Evolutionary conservation across 2,797 vertebrate species (phyloP), one percentile per base, ranked within the genome.

Genomic region (Eutrigla gurnardus): DNA sequence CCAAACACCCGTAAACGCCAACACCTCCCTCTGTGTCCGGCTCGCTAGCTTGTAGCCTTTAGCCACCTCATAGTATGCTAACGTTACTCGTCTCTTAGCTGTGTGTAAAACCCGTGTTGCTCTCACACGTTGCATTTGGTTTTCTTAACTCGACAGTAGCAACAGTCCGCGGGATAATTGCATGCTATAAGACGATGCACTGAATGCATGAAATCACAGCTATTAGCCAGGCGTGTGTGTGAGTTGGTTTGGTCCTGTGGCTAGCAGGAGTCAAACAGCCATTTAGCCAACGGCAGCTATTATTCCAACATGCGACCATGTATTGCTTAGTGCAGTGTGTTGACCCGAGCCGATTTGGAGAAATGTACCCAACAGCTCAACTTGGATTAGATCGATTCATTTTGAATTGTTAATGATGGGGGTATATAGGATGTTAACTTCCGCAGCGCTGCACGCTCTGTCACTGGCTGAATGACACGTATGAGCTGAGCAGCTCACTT

Each of bases 391-490:
- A 18, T 40, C 0, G 12, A 33, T 53, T 54, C 2, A 33, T 64
- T 60, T 45, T 40, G 42, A 39, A 40, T 67, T 12, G 7, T 9
- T 18, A 9, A 37, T 45, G 18, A 36, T 71, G 60, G 14, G 17
- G 5, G 7, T 43, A 25, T 32, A 25, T 4, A 62, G 75, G 60
- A 75, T 5, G 72, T 72, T 62, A 45, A 89, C 89, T 94, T 94
- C 93, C 91, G 90, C 77, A 75, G 80, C 33, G 42, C 68, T 75
- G 82, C 90, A 87, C 83, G 83, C 78, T 89, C 79, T 70, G 75
- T 89, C 88, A 85, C 80, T 85, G 84, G 61, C 75, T 78, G 93
- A 93, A 86, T 94, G 96, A 96, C 96, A 97, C 96, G 96, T 97
- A 93, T 93, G 93, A 95, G 91, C 83, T 91, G 85, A 9, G 70